Evolutionary conservation across 2,888 invertebrate species (phyloP).

Genomic region (Lithophane semibrunnea): DNA sequence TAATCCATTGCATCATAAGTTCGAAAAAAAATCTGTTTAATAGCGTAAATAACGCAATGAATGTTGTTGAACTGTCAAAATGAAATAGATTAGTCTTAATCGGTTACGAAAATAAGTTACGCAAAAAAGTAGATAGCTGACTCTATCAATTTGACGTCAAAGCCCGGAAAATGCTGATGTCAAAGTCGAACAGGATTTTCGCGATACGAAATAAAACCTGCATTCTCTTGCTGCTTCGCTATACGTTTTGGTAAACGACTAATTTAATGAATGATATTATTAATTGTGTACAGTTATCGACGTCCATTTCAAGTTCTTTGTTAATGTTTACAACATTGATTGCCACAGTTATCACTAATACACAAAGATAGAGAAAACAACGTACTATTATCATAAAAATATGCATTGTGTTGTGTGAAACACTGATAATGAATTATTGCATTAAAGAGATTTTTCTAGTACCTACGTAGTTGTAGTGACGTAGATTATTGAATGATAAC

Average conservation of each 20-base stretch:
- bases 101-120: no score
- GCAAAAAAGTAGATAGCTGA: background rate
- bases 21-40: no score
- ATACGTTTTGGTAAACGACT: background rate
- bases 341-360: constrained; percentile 37
- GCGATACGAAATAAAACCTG: background rate
- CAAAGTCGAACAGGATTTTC: background rate
- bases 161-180: background rate
- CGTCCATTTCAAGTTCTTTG: constrained; percentile 44
- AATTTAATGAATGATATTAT: background rate
- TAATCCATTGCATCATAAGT: no score
- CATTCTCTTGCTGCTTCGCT: background rate
- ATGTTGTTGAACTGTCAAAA: no score
- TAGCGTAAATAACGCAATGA: no score
- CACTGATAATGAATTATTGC: constrained; percentile 22
- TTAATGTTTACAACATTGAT: constrained; percentile 30
- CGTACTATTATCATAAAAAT: constrained; percentile 39
- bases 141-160: background rate
- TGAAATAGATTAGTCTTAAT: no score
- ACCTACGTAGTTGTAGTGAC: background rate
- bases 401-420: constrained; percentile 25
- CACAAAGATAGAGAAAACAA: constrained; percentile 24
- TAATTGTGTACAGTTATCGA: background rate
- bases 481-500: constrained; percentile 14
- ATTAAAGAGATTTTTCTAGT: background rate